Base-by-base conservation (phyloP, 2,888 invertebrate species). In the Baronia brevicornis region DNA sequence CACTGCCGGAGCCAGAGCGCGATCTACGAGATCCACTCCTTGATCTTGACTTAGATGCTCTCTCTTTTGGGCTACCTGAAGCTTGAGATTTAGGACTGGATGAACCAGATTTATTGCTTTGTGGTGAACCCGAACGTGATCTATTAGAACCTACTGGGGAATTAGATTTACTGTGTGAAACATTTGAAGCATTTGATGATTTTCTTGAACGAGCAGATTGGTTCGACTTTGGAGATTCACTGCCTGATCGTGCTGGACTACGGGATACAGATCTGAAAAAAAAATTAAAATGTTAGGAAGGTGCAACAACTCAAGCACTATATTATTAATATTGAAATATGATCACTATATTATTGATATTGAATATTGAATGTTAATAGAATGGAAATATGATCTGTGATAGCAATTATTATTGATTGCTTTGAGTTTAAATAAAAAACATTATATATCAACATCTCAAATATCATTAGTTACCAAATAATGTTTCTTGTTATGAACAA, bases 101-200 rank as follows among this genome's bases (percentile, higher is more conserved):
- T 9, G 82, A 79, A 4, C 72, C 77, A 5, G 86, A 86, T 48
- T 80, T 84, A 36, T 72, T 65, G 33, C 86, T 86, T 3, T 60
- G 71, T 10, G 69, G 70, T 4, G 84, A 84, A 3, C 73, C 77
- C 2, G 84, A 65, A 3, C 54, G 51, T 3, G 54, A 79, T 52
- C 71, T 60, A 25, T 77, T 69, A 0, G 79, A 78, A 12, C 48
- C 65, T 4, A 57, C 75, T 5, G 78, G 82, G 1, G 84, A 80
- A 40, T 80, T 79, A 0, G 85, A 85, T 44, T 78, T 79, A 54
- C 80, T 79, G 4, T 73, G 60, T 6, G 80, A 79, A 14, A 45
- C 71, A 56, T 54, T 66, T 13, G 71, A 72, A 17, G 59, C 67
- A 48, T 67, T 70, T 8, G 82, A 80, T 1, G 79, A 77, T 44